Conservation (phyloP, 1,140 invertebrate genomes). For the Melipona quadrifasciata region DNA sequence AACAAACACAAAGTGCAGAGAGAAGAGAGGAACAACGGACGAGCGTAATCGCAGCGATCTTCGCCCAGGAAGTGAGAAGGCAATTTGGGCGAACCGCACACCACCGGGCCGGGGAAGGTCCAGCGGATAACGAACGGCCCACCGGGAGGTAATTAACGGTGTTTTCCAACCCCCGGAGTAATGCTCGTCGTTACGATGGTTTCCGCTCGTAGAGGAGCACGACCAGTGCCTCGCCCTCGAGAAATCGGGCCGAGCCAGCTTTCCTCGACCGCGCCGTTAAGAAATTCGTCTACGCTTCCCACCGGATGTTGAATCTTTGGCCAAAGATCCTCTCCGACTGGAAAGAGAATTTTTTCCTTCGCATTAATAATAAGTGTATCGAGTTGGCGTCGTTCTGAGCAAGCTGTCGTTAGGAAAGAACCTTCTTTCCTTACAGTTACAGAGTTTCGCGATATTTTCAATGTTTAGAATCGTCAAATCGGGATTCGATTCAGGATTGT, state of each 20-base stretch:
- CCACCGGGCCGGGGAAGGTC: conserved; percentile 61
- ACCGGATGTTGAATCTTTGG: too few species aligned
- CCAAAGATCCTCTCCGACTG: neutral
- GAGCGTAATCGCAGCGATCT: conserved; percentile 75
- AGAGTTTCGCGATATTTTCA: too few species aligned
- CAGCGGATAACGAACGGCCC: conserved; percentile 77
- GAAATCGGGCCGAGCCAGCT: conserved; percentile 11
- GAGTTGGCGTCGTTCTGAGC: neutral
- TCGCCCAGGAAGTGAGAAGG: conserved; percentile 78
- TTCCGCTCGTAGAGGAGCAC: conserved; percentile 59
- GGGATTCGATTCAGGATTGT: neutral
- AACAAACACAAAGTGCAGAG: conserved; percentile 70
- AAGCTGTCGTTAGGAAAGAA: neutral
- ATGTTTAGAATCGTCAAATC: too few species aligned
- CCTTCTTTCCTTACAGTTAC: neutral
- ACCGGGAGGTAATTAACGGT: conserved; percentile 79
- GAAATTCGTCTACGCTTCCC: neutral
- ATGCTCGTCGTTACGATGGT: conserved; percentile 79
- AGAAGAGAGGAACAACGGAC: conserved; percentile 36
- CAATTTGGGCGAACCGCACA: conserved; percentile 78
- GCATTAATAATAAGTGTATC: neutral
- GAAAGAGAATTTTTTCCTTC: neutral
- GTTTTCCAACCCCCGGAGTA: conserved; percentile 76
- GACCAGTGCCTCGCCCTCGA: neutral
- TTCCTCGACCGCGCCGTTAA: conserved; percentile 32